Evolutionary conservation across 2,888 invertebrate genomes (phyloP).

Genomic region (Dyspetes luteomarginatus): DNA sequence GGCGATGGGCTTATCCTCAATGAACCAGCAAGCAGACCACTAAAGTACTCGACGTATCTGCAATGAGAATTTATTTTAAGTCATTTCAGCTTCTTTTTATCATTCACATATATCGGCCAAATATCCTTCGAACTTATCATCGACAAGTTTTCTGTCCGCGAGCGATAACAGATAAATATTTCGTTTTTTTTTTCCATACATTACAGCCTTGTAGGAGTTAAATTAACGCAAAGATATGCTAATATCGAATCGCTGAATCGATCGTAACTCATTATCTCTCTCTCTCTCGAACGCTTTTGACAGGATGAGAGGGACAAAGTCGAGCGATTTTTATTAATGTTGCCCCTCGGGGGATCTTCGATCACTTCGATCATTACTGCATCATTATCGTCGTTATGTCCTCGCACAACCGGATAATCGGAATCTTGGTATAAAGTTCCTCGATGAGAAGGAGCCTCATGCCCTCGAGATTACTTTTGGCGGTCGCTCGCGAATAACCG

Average conservation of each 20-base stretch:
- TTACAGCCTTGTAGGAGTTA: conserved; percentile 20
- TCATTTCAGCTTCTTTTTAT: conserved; percentile 20
- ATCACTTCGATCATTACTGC: conserved; percentile 55
- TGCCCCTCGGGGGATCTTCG: conserved; percentile 40
- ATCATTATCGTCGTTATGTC: conserved; percentile 63
- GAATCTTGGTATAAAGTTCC: conserved; percentile 9
- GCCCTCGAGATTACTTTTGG: background rate
- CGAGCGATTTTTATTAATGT: conserved; percentile 20
- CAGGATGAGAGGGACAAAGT: conserved; percentile 32
- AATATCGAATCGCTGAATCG: conserved; percentile 22
- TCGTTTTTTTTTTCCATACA: conserved; percentile 10
- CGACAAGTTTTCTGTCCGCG: conserved; percentile 30
- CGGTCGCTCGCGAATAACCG: no score
- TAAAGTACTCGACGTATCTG: conserved; percentile 97
- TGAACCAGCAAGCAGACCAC: conserved; percentile 94
- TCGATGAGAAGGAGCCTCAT: conserved; percentile 36
- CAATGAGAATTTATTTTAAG: conserved; percentile 64
- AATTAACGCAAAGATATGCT: conserved; percentile 58
- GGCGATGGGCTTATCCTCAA: conserved; percentile 95
- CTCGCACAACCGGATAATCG: conserved; percentile 53
- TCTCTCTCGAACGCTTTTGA: background rate
- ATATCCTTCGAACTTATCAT: conserved; percentile 36
- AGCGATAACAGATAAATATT: conserved; percentile 29
- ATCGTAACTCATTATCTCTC: background rate
- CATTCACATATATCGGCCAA: background rate